phyloP scores from a whole-genome alignment of 2,113 vertebrate species.

The Entelurus aequoreus region DNA sequence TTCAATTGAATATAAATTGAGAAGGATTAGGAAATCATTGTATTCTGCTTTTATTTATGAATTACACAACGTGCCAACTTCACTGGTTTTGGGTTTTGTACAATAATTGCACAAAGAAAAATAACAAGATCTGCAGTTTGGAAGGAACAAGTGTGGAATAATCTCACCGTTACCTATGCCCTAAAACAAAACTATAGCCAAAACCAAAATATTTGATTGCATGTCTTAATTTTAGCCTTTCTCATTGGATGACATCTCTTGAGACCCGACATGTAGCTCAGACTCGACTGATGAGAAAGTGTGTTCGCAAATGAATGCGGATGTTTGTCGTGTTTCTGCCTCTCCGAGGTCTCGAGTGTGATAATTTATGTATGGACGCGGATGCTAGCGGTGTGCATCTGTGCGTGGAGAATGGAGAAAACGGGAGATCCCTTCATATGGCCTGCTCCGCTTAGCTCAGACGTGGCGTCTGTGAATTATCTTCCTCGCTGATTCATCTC shows the following conservation, averaged over 20 bases:
- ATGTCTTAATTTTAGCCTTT: not conserved
- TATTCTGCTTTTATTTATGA: too few relatives aligned
- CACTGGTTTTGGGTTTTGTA: too few relatives aligned
- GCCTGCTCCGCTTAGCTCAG: not conserved
- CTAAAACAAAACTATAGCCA: too few relatives aligned
- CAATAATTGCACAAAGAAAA: too few relatives aligned
- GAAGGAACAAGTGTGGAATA: too few relatives aligned
- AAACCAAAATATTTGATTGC: too few relatives aligned
- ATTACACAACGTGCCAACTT: too few relatives aligned
- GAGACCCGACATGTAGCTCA: constrained; percentile 4
- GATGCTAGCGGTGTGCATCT: constrained; percentile 6
- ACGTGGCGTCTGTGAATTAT: constrained; percentile 23
- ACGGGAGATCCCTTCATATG: not conserved
- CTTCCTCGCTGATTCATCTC: constrained; percentile 15
- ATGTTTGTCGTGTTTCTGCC: not conserved
- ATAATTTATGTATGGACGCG: constrained; percentile 15
- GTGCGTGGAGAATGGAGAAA: constrained; percentile 10
- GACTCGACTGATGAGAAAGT: not conserved
- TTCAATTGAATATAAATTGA: too few relatives aligned
- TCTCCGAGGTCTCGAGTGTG: not conserved
- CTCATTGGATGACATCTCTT: constrained; percentile 1
- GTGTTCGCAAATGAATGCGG: not conserved
- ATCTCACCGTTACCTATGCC: too few relatives aligned
- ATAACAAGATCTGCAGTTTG: too few relatives aligned
- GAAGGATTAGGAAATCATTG: too few relatives aligned